A percentile compares a stretch with the other conserved stretches of the same genome.
phyloP scores from a whole-genome alignment of 35 echinoderm and acorn worm species.

The Eucidaris tribuloides region DNA sequence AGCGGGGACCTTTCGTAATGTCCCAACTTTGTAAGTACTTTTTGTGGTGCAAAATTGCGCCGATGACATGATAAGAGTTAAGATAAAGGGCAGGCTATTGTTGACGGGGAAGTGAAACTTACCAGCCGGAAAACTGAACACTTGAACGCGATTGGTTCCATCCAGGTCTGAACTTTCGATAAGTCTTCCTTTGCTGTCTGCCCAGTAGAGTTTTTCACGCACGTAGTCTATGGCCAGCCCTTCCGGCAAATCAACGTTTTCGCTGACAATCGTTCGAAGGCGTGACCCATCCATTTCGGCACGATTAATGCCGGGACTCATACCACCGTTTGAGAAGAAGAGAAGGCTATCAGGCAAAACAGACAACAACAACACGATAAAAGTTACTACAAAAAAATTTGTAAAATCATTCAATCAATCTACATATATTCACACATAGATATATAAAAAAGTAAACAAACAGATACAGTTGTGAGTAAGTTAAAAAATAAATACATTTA shows the following conservation, averaged over 20 bases:
- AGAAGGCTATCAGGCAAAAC: constrained; percentile 4
- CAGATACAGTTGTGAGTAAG: not conserved
- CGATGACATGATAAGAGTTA: too few relatives aligned
- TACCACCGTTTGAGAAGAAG: constrained; percentile 19
- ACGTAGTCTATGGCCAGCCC: constrained; percentile 49
- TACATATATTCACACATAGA: not conserved
- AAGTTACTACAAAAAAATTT: not conserved
- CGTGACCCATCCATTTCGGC: constrained; percentile 12
- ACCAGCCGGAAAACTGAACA: constrained; percentile 11
- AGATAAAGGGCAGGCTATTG: too few relatives aligned
- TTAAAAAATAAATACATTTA: not conserved
- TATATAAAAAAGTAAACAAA: not conserved
- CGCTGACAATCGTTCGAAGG: not conserved
- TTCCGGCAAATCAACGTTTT: not conserved
- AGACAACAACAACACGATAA: not conserved
- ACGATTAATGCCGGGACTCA: not conserved
- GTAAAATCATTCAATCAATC: too few relatives aligned
- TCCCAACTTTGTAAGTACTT: too few relatives aligned
- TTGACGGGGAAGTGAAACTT: not conserved
- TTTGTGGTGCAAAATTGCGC: too few relatives aligned
- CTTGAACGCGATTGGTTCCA: not conserved
- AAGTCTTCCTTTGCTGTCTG: constrained; percentile 16
- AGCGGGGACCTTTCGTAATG: too few relatives aligned
- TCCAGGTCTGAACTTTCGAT: constrained; percentile 23
- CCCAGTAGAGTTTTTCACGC: constrained; percentile 25